A percentile compares a stretch with the other conserved stretches of the same genome.
These are phyloP conservation scores for Malurus splendens DNA, from an alignment of 2,797 vertebrate species.

Conservation along the genomic window DNA sequence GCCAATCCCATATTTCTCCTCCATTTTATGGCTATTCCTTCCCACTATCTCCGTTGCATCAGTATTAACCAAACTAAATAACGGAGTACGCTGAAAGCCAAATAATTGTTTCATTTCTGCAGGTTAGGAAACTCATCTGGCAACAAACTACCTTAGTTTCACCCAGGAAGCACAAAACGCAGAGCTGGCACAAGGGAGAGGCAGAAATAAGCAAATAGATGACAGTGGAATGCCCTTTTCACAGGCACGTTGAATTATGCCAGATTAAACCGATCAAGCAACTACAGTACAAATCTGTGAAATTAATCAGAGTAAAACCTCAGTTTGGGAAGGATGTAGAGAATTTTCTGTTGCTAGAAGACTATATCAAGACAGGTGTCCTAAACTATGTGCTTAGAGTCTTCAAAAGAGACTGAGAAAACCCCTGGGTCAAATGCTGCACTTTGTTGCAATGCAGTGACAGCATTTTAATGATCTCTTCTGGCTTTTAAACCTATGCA, in stretches of 20 bases:
- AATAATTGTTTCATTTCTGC: neutral
- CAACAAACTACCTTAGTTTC: neutral
- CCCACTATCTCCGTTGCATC: neutral
- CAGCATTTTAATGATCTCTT: neutral
- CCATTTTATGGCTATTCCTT: neutral
- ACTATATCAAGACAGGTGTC: neutral
- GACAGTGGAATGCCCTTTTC: neutral
- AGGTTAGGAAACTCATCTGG: neutral
- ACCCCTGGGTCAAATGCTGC: neutral
- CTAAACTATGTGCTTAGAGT: neutral
- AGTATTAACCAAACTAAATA: neutral
- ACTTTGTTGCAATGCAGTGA: neutral
- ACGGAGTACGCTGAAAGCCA: neutral
- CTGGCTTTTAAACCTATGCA: neutral
- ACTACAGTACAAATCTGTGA: neutral
- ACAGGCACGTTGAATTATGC: neutral
- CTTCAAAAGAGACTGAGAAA: neutral
- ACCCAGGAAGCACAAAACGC: neutral
- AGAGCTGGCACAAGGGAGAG: neutral
- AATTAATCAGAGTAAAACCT: neutral
- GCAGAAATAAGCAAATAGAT: neutral
- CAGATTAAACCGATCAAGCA: slow-evolving; percentile 12
- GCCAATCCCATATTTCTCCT: neutral
- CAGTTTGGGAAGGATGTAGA: neutral
- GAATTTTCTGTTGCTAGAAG: neutral